Evolutionary conservation across 2,888 invertebrate species (phyloP).

Genomic region (Lissocephala sabroskyi): DNA sequence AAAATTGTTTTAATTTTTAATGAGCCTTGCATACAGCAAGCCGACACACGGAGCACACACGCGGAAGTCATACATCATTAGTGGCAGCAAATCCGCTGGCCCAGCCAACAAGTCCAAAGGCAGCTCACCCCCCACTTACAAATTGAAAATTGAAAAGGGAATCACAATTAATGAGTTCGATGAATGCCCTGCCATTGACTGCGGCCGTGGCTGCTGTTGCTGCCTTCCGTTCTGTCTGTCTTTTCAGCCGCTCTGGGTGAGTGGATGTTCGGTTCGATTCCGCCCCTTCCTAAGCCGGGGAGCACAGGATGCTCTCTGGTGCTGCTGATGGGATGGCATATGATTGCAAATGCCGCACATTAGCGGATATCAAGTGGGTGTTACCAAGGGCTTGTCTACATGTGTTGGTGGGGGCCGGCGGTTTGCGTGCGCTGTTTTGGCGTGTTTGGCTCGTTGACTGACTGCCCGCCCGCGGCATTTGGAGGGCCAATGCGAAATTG

Average conservation of each 20-base stretch:
- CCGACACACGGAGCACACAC: slow-evolving; percentile 4
- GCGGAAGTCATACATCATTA: slow-evolving; percentile 60
- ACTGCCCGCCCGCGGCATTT: slow-evolving; percentile 17
- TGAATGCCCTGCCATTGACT: slow-evolving; percentile 40
- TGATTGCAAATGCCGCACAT: slow-evolving; percentile 64
- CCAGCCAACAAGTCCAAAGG: not conserved
- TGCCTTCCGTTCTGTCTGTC: not conserved
- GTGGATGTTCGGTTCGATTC: no score
- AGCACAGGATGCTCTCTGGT: slow-evolving; percentile 15
- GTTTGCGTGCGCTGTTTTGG: slow-evolving; percentile 1
- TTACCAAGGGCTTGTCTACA: slow-evolving; percentile 48
- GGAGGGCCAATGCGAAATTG: slow-evolving; percentile 56
- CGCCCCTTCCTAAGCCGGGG: no score
- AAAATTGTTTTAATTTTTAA: slow-evolving; percentile 55
- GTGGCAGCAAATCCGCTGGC: slow-evolving; percentile 53
- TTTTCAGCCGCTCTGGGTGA: slow-evolving; percentile 2
- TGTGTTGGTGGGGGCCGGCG: slow-evolving; percentile 6
- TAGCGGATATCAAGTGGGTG: slow-evolving; percentile 66
- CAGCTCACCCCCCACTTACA: slow-evolving; percentile 15
- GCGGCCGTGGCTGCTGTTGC: not conserved
- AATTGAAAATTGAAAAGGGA: slow-evolving; percentile 56
- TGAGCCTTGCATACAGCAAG: slow-evolving; percentile 31
- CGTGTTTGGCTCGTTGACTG: slow-evolving; percentile 6
- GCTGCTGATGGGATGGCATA: no score
- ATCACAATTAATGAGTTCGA: slow-evolving; percentile 67